Evolutionary conservation across 2,113 vertebrate species (phyloP).

Genomic region (Mesoclemmys tuberculata): DNA sequence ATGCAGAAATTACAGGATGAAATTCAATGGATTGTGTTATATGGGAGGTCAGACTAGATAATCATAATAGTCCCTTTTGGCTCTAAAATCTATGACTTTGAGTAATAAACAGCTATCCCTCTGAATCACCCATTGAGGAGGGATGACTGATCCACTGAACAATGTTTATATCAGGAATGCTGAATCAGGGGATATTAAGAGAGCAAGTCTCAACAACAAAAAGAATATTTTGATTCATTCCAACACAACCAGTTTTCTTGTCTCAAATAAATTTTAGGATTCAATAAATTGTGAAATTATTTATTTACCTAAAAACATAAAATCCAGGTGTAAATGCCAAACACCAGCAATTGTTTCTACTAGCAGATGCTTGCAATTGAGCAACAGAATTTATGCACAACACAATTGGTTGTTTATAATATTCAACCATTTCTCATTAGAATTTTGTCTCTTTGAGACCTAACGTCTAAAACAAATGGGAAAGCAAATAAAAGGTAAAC

Average conservation of each 20-base stretch:
- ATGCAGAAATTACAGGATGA: background rate
- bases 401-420: background rate
- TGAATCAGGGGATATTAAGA: accelerated
- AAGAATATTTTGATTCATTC: accelerated
- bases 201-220: background rate
- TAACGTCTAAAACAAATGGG: background rate
- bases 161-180: accelerated
- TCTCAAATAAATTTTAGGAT: background rate
- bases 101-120: background rate
- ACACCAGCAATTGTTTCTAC: background rate
- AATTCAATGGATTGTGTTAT: background rate
- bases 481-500: background rate
- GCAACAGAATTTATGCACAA: background rate
- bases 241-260: background rate
- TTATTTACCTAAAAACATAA: background rate
- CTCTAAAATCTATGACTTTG: background rate
- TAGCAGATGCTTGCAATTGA: background rate
- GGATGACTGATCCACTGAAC: background rate
- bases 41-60: background rate
- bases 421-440: background rate
- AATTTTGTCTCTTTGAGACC: background rate
- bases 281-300: background rate
- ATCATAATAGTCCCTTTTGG: accelerated
- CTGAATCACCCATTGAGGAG: background rate
- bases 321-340: background rate